phyloP scores from a whole-genome alignment of 2,888 invertebrate genomes.

The Apoda limacodes region DNA sequence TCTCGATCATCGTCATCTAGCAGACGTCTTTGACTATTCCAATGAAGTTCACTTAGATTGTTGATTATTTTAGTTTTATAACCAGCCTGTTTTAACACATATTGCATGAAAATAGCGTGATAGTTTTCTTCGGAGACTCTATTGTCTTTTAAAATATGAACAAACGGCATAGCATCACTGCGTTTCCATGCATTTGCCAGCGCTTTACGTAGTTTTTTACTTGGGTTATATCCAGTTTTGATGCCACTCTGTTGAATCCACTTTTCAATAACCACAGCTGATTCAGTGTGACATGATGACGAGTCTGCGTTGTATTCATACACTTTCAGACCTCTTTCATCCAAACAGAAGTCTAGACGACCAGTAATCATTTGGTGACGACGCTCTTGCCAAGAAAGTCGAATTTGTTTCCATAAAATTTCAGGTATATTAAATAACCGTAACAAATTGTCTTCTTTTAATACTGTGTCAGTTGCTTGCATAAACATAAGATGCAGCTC shows the following conservation, averaged over 20 bases:
- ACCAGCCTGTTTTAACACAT: not conserved
- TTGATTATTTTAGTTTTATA: not conserved
- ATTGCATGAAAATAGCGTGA: not conserved
- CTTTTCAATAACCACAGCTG: not conserved
- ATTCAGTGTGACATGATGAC: not conserved
- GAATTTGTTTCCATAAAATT: not conserved
- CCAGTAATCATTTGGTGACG: conserved; percentile 1
- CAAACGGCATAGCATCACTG: too few relatives aligned
- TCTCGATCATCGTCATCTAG: too few relatives aligned
- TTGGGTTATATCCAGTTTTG: too few relatives aligned
- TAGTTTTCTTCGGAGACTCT: not conserved
- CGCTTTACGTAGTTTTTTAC: too few relatives aligned
- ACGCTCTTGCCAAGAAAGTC: not conserved
- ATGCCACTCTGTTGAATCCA: too few relatives aligned
- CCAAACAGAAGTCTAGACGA: conserved; percentile 1
- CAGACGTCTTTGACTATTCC: too few relatives aligned
- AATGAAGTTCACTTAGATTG: not conserved
- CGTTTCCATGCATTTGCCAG: too few relatives aligned
- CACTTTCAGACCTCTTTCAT: not conserved
- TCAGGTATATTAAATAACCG: not conserved
- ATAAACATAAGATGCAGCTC: conserved; percentile 2
- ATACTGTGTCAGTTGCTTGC: not conserved
- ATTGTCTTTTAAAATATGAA: not conserved
- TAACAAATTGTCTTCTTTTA: not conserved
- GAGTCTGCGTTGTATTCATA: conserved; percentile 1